Conservation (phyloP, 2,113 vertebrate species). For the Sinocyclocheilus rhinocerous region DNA sequence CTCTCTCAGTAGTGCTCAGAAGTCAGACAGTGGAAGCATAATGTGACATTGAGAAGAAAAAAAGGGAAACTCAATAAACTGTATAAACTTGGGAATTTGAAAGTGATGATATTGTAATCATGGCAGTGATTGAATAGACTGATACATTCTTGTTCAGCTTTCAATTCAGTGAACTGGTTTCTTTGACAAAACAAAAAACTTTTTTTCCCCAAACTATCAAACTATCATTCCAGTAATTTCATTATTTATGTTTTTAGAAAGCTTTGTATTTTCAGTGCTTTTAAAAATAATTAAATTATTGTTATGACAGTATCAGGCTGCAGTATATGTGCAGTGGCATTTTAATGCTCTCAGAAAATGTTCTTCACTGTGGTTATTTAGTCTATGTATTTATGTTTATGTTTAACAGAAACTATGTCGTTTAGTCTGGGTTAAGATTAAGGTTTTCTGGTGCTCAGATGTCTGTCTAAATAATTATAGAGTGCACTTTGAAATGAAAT, state of each 20-base stretch:
- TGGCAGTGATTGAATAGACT: background rate
- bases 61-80: background rate
- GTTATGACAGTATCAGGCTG: background rate
- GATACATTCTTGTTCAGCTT: background rate
- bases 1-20: constrained; percentile 1
- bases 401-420: background rate
- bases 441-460: background rate
- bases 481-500: background rate
- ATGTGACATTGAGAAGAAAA: background rate
- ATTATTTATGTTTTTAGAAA: background rate
- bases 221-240: background rate
- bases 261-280: background rate
- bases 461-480: background rate
- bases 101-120: constrained; percentile 6
- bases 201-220: background rate
- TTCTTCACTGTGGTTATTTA: background rate
- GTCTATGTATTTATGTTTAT: background rate
- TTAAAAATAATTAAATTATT: background rate
- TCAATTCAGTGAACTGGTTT: background rate
- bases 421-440: background rate
- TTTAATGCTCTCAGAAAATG: background rate
- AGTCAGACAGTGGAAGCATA: background rate
- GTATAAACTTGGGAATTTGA: background rate
- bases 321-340: background rate
- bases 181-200: background rate